A percentile compares a stretch with the other conserved stretches of the same genome.
phyloP scores from a whole-genome alignment of 2,797 vertebrate species.

The Anguilla megastoma region DNA sequence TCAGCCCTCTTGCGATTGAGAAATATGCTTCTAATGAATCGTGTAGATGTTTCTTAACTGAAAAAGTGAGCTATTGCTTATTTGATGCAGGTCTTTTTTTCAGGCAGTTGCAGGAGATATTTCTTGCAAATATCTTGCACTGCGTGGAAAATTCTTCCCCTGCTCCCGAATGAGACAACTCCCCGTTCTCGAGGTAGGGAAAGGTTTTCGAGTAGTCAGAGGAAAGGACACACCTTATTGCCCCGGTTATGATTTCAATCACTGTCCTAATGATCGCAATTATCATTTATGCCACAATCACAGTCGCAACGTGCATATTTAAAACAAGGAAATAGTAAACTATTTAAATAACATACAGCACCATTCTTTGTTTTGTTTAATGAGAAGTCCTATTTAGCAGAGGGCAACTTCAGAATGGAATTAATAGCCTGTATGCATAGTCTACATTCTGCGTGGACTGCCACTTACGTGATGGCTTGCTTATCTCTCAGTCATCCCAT shows the following conservation, averaged over 20 bases:
- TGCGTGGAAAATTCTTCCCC: background rate
- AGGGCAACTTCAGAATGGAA: background rate
- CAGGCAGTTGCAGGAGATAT: background rate
- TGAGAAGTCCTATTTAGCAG: slow-evolving; percentile 28
- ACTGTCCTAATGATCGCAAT: background rate
- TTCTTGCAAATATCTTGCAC: background rate
- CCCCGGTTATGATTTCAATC: background rate
- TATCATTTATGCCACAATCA: background rate
- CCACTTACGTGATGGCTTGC: background rate
- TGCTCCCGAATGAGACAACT: background rate
- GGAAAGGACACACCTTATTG: slow-evolving; percentile 5
- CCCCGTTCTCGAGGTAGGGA: background rate
- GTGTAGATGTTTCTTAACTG: background rate
- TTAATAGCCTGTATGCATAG: background rate
- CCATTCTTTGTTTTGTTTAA: background rate
- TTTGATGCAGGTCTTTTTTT: background rate
- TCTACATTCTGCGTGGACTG: slow-evolving; percentile 7
- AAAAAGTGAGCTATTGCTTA: background rate
- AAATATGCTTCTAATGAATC: slow-evolving; percentile 1
- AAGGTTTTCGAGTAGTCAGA: background rate
- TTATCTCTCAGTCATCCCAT: background rate
- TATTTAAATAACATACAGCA: background rate
- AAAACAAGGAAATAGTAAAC: background rate
- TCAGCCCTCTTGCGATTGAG: background rate
- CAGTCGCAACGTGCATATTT: background rate